Conservation (phyloP, 2,797 vertebrate species). For the Anomalospiza imberbis region DNA sequence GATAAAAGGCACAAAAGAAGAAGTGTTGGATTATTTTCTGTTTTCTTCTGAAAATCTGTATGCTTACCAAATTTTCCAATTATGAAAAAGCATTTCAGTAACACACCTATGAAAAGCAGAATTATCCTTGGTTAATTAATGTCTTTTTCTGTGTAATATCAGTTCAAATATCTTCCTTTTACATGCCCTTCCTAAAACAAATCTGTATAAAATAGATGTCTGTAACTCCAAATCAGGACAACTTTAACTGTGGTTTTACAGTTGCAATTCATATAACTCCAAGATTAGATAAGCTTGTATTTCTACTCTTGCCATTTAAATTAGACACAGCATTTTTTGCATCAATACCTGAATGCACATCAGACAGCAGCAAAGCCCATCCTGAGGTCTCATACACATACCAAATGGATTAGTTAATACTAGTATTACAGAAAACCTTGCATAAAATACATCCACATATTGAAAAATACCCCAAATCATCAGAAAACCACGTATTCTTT, state of each 20-base stretch:
- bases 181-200: background rate
- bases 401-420: background rate
- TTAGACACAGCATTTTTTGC: background rate
- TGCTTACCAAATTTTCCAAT: background rate
- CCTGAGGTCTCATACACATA: background rate
- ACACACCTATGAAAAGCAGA: background rate
- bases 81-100: background rate
- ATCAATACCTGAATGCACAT: background rate
- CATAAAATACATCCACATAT: background rate
- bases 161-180: background rate
- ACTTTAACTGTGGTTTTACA: background rate
- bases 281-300: background rate
- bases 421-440: background rate
- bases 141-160: background rate
- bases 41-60: background rate
- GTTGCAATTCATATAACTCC: background rate
- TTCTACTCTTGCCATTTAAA: background rate
- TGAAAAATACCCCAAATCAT: fast-evolving
- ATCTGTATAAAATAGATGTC: background rate
- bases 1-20: background rate
- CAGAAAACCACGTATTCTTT: background rate
- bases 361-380: background rate
- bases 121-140: background rate
- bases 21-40: background rate
- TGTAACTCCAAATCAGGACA: background rate